Base-by-base conservation (phyloP, 2,113 vertebrate genomes). In the Sterna hirundo region DNA sequence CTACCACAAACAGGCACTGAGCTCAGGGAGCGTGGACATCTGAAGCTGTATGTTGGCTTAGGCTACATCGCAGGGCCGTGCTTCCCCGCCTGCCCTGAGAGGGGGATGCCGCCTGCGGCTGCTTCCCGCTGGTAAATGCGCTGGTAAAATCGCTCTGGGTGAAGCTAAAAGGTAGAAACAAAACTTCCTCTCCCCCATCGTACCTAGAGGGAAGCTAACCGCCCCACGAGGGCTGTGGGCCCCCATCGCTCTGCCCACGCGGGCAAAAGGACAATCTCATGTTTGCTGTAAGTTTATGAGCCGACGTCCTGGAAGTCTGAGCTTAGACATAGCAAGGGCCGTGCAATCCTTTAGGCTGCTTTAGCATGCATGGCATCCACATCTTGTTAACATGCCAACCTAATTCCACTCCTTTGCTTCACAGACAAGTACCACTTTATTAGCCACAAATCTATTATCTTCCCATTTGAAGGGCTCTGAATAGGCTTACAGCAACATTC, bases 391-490 rank as follows among this genome's bases (percentile, higher is more conserved):
- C 95, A 42, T 83, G 83, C 70, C 92, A 93, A 44, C 83, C 91
- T 97, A 97, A 98, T 97, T 95, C 96, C 88, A 69, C 78, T 97
- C 97, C 88, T 97, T 94, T 92, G 87, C 97, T 97, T 92, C 64
- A 46, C 65, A 84, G 94, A 96, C 96, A 98, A 98, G 95, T 80
- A 97, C 91, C 94, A 96, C 91, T 97, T 97, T 97, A 96, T 97
- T 97, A 97, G 92, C 95, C 83, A 36, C 62, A 83, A 96, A 96
- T 97, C 95, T 94, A 94, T 95, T 94, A 92, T 94, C 91, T 91
- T 84, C 83, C 78, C 54, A 38, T 89, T 96, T 96, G 93, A 97
- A 92, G 51, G 91, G 94, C 71, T 95, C 92, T 96, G 95, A 98
- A 95, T 96, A 86, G 88, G 87, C 82, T 97, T 94, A 88, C 94